Base-by-base conservation (phyloP, 2,888 invertebrate genomes). In the Hirtodrosophila cameraria region DNA sequence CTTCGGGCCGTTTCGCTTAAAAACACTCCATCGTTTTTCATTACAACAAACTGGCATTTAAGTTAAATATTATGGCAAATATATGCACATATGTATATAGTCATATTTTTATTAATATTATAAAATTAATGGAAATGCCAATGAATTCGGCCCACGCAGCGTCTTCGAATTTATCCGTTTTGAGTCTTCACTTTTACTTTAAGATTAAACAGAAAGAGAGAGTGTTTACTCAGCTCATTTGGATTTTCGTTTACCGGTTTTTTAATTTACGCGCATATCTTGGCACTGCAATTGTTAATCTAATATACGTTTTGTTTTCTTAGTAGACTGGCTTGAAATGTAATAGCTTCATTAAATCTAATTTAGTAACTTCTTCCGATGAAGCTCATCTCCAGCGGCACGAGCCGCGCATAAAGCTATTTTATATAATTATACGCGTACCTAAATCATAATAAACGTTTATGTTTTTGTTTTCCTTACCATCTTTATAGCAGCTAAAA, bases 121-220 rank as follows among this genome's bases (percentile, higher is more conserved):
- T 18, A 39, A 52, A 54, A 49, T 62, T 46, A 15, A 36, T 49
- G 35, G 50, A 30, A 43, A 33, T 48, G 42, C 39, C 41, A 52
- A 27, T 15, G 23, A 15, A 18, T 52, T 18, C 35, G 35, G 33
- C 70, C 70, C 76, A 71, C 70, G 64, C 76, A 15, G 3, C 41
- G 1, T 16, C 11, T 27, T 59, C 27, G 16, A 39, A 30, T 30
- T 27, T 30, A 27, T 30, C 13, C 52, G 63, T n/a, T 36, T 39
- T 42, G 50, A 11, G 25, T 67, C 74, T 65, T 72, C 85, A 86
- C 88, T 88, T 88, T 89, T 88, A 88, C 89, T 87, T 87, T 72
- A 72, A 36, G 43, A 49, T 43, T 49, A 80, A 68, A 71, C 76
- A 53, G 82, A 88, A 87, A 89, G 87, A 87, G 89, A 88, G 87